Evolutionary conservation across 2,113 vertebrate species (phyloP), one percentile per base, ranked within the genome.

Genomic region (Anguilla rostrata): DNA sequence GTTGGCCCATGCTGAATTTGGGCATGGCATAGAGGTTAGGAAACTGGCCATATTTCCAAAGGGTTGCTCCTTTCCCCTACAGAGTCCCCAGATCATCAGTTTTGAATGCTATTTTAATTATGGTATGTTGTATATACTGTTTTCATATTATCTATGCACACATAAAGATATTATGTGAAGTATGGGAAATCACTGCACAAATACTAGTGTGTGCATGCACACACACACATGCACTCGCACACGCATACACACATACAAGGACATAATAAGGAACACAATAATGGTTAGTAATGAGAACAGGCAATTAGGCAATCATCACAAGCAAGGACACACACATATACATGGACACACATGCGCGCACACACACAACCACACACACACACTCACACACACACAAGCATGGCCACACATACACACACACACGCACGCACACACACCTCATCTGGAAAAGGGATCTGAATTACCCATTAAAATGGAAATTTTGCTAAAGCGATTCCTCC

Each of bases 401-500:
- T 71, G 46, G 60, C 40, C 84, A 84, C 88, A 86, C 87, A 88
- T 75, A 84, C 84, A 81, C 66, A 39, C 60, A 40, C 79, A 83
- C 7, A 56, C 88, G 66, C 34, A 63, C 34, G 9, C 56, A 57
- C 81, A 56, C 46, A 83, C 82, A 83, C 46, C 66, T 34, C n/a
- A n/a, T n/a, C n/a, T 34, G 11, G 71, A 75, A 75, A 12, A 75
- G n/a, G 26, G 39, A 29, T 7, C 43, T 84, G 85, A 88, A 90
- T 87, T 84, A 41, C 80, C 84, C 57, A 78, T 86, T 86, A 87
- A 87, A 88, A 88, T 86, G 63, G 22, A 83, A 87, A 88, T 90
- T 86, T 87, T n/a, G 3, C 40, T 83, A 81, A 84, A 84, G 53
- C 56, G 80, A 82, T 18, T 87, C 79, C 71, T 78, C 84, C 84